Evolutionary conservation across 2,797 vertebrate species (phyloP).

Genomic region (Loris lydekkerianus): DNA sequence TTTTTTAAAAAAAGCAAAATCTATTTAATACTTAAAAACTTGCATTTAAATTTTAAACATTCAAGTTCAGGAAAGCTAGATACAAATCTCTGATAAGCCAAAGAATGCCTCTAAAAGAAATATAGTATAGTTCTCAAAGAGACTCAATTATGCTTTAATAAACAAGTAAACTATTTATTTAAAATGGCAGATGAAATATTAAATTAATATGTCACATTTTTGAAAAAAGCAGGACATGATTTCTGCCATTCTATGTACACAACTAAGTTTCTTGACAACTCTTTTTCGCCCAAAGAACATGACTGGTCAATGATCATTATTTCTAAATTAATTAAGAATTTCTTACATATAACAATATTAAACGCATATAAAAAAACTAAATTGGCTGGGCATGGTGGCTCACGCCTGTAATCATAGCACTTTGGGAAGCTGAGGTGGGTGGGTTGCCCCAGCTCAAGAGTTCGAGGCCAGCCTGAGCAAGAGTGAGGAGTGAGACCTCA

Average conservation of each 20-base stretch:
- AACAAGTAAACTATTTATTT: constrained; percentile 47
- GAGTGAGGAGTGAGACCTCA: no score
- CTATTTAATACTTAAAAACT: constrained; percentile 9
- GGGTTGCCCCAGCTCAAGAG: no score
- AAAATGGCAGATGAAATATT: constrained; percentile 10
- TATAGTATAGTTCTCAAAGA: background rate
- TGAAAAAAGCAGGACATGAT: background rate
- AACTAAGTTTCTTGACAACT: constrained; percentile 35
- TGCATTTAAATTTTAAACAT: constrained; percentile 46
- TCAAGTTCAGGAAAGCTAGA: background rate
- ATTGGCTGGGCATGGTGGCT: no score
- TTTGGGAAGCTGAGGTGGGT: no score
- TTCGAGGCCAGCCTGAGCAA: no score
- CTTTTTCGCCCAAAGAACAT: background rate
- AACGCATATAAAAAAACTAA: background rate
- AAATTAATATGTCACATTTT: constrained; percentile 31
- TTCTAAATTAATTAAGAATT: constrained; percentile 55
- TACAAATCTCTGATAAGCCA: constrained; percentile 19
- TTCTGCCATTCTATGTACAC: background rate
- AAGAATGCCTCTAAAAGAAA: constrained; percentile 18
- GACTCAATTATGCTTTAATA: background rate
- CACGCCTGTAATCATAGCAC: no score
- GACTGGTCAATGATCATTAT: constrained; percentile 16
- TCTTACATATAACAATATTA: background rate
- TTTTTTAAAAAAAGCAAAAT: constrained; percentile 38